Conservation (phyloP, 2,797 vertebrate species). For the Fratercula arctica region DNA sequence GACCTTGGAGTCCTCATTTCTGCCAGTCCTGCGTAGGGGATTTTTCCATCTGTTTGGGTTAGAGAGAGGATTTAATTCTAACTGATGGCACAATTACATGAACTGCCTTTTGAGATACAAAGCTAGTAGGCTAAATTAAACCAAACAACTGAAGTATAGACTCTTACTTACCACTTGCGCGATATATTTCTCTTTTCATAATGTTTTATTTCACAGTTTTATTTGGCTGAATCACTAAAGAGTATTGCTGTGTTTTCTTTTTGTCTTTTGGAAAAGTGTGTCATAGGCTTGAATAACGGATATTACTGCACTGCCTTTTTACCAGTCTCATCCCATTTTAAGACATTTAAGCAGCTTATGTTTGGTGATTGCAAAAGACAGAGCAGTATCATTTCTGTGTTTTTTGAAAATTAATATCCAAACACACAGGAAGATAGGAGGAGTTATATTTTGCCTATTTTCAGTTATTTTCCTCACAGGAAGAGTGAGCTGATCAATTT, state of each 20-base stretch:
- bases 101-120: background rate
- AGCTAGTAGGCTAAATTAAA: background rate
- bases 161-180: background rate
- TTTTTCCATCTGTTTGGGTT: background rate
- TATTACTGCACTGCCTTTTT: background rate
- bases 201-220: constrained; percentile 5
- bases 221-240: background rate
- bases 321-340: background rate
- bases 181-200: background rate
- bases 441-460: background rate
- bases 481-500: background rate
- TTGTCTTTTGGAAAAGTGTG: background rate
- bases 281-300: background rate
- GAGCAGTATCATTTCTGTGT: background rate
- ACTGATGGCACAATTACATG: background rate
- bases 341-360: constrained; percentile 25
- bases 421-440: background rate
- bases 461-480: background rate
- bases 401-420: background rate
- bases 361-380: background rate
- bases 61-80: background rate
- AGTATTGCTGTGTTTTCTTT: background rate
- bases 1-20: background rate
- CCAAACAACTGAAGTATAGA: background rate
- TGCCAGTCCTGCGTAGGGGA: background rate